These are phyloP conservation scores for Pardosa pseudoannulata DNA, from an alignment of 2,888 invertebrate genomes.

Conservation along the genomic window DNA sequence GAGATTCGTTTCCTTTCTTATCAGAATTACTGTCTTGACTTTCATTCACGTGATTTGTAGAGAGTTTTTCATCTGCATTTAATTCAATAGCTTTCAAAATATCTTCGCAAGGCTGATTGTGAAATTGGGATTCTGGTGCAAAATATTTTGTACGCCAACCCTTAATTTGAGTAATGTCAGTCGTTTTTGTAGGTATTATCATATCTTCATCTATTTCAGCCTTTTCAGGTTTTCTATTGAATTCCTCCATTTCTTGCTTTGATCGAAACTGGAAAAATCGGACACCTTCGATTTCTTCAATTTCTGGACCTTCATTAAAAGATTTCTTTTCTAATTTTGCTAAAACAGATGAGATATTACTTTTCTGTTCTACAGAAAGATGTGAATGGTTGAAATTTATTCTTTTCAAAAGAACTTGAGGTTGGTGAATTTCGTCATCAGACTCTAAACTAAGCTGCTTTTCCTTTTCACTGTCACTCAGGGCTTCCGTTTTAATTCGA, in stretches of 20 bases:
- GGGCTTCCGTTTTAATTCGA: background rate
- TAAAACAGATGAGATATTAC: background rate
- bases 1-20: background rate
- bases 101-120: background rate
- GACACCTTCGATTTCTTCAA: conserved; percentile 74
- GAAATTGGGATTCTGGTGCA: conserved; percentile 40
- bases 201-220: conserved; percentile 29
- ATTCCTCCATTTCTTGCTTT: conserved; percentile 72
- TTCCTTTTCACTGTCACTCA: background rate
- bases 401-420: conserved; percentile 37
- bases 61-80: background rate
- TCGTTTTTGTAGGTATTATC: conserved; percentile 72
- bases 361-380: conserved; percentile 7
- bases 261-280: conserved; percentile 74
- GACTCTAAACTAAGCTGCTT: background rate
- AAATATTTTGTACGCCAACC: conserved; percentile 71
- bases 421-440: conserved; percentile 16
- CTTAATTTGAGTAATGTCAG: conserved; percentile 72
- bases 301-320: conserved; percentile 70
- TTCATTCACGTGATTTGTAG: background rate
- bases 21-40: background rate
- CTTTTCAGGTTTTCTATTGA: conserved; percentile 20
- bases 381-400: conserved; percentile 27
- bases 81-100: background rate
- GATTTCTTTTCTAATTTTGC: conserved; percentile 7